phyloP scores from a whole-genome alignment of 2,113 vertebrate species.

The Anoura caudifer region DNA sequence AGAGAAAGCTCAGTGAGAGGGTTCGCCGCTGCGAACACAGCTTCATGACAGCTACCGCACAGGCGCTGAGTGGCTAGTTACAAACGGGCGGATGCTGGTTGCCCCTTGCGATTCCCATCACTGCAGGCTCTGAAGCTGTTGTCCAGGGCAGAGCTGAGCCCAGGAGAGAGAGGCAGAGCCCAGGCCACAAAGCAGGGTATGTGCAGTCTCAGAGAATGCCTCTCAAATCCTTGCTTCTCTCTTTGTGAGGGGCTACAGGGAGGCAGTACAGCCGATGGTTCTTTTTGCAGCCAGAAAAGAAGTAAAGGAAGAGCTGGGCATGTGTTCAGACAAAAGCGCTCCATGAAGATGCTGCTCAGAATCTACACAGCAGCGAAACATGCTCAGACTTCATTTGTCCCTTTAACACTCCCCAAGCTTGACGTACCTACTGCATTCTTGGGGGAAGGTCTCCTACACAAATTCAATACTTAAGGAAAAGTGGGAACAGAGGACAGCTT shows the following conservation, averaged over 20 bases:
- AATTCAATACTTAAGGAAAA: slow-evolving; percentile 29
- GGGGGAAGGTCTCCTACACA: not conserved
- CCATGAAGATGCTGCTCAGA: not conserved
- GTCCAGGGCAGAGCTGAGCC: not conserved
- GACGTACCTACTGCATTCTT: not conserved
- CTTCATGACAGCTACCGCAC: not conserved
- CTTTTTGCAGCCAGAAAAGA: slow-evolving; percentile 47
- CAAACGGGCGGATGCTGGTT: rapidly evolving
- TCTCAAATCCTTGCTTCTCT: not conserved
- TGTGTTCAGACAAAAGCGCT: not conserved
- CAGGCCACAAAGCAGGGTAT: not conserved
- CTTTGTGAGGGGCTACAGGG: not conserved
- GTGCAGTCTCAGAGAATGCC: not conserved
- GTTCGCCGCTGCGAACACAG: slow-evolving; percentile 2
- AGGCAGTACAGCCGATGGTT: slow-evolving; percentile 40
- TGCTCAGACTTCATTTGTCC: not conserved
- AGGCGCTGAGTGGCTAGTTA: not conserved
- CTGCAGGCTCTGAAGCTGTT: not conserved
- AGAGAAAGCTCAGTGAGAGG: slow-evolving; percentile 26
- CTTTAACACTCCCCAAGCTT: not conserved
- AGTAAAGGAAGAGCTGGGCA: not conserved
- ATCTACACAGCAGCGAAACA: not conserved
- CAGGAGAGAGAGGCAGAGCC: not conserved
- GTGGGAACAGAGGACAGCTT: not conserved
- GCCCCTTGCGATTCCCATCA: not conserved